Evolutionary conservation across 2,888 invertebrate species (phyloP).

Genomic region (Sericinus montela): DNA sequence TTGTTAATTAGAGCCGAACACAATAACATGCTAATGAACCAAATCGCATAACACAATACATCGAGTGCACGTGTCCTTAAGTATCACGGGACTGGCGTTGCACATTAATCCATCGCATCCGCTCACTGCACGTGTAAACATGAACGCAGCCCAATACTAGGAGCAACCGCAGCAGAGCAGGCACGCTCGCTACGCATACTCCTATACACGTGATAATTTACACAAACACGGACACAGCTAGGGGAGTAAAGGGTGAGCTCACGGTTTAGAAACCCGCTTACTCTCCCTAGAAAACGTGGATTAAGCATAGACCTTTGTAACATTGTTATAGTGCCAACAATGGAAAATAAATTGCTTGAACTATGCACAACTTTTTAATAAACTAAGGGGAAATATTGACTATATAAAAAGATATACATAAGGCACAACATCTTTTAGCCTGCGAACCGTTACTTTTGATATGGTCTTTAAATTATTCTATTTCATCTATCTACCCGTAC

Average conservation of each 20-base stretch:
- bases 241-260: slow-evolving; percentile 12
- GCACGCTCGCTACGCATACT: slow-evolving; percentile 32
- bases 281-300: not conserved
- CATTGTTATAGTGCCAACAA: slow-evolving; percentile 3
- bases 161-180: slow-evolving; percentile 44
- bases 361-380: slow-evolving; percentile 5
- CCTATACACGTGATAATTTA: slow-evolving; percentile 65
- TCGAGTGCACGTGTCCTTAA: slow-evolving; percentile 19
- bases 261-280: not conserved
- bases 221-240: slow-evolving; percentile 45
- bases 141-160: slow-evolving; percentile 38
- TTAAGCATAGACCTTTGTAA: slow-evolving; percentile 2
- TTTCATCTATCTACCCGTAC: no score
- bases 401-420: not conserved
- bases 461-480: no score
- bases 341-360: slow-evolving; percentile 10
- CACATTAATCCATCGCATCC: slow-evolving; percentile 16
- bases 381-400: not conserved
- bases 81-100: slow-evolving; percentile 4
- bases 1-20: slow-evolving; percentile 1
- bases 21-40: slow-evolving; percentile 20
- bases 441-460: no score
- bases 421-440: no score
- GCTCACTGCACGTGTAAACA: slow-evolving; percentile 11
- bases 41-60: slow-evolving; percentile 24